Evolutionary conservation across 1,140 invertebrate species (phyloP).

Genomic region (Drosophila watanabei): DNA sequence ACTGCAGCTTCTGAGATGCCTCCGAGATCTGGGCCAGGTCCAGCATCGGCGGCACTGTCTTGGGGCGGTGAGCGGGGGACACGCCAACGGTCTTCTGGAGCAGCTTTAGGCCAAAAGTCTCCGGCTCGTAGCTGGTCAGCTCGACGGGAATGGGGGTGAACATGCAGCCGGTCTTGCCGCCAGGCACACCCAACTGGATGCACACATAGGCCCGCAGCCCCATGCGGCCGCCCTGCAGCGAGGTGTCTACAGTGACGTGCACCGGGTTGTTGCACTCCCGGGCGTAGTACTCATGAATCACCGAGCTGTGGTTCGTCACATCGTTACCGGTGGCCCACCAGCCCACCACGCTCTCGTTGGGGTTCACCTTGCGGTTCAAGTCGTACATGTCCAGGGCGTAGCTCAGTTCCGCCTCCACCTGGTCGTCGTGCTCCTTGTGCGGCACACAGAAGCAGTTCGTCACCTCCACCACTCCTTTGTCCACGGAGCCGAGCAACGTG

Average conservation of each 20-base stretch:
- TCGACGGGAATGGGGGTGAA: constrained; percentile 96
- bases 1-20: constrained; percentile 91
- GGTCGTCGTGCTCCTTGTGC: constrained; percentile 97
- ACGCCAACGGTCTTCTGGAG: constrained; percentile 91
- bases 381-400: constrained; percentile 98
- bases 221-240: constrained; percentile 92
- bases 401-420: constrained; percentile 97
- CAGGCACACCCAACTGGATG: constrained; percentile 93
- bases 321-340: constrained; percentile 99
- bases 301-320: constrained; percentile 97
- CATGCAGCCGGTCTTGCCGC: constrained; percentile 97
- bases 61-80: constrained; percentile 86
- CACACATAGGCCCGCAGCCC: constrained; percentile 96
- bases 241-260: constrained; percentile 97
- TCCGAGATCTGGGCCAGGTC: constrained; percentile 95
- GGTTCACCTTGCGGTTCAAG: constrained; percentile 96
- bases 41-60: constrained; percentile 91
- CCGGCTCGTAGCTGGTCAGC: constrained; percentile 95
- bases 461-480: constrained; percentile 94
- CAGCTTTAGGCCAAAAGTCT: constrained; percentile 92
- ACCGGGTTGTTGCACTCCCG: constrained; percentile 97
- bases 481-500: constrained; percentile 93
- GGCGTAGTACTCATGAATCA: constrained; percentile 99
- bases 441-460: constrained; percentile 99
- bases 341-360: constrained; percentile 95